phyloP scores from a whole-genome alignment of 1,140 invertebrate genomes.

The Drosophila bocqueti region DNA sequence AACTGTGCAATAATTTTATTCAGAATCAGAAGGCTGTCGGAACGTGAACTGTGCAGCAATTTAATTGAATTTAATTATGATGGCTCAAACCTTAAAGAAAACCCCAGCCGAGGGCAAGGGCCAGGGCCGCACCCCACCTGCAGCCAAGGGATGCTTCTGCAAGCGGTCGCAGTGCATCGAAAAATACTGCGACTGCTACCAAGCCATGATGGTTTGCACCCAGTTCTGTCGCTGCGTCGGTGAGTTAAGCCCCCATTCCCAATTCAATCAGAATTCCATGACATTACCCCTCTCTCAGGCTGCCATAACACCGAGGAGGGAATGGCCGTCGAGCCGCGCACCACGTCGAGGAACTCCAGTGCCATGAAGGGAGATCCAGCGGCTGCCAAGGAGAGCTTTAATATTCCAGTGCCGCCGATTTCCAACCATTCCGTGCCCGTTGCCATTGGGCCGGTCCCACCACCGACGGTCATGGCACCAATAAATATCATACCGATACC shows the following conservation, averaged over 20 bases:
- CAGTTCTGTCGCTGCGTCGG: slow-evolving; percentile 63
- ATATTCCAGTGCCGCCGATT: not conserved
- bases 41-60: not conserved
- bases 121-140: slow-evolving; percentile 6
- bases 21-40: not conserved
- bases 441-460: not conserved
- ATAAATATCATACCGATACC: not conserved
- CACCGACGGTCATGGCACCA: not conserved
- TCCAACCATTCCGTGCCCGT: not conserved
- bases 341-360: slow-evolving; percentile 34
- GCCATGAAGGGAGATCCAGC: slow-evolving; percentile 45
- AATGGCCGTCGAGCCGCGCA: not conserved
- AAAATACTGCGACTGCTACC: slow-evolving; percentile 76
- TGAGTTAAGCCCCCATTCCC: slow-evolving; percentile 12
- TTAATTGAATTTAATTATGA: not conserved
- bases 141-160: slow-evolving; percentile 61
- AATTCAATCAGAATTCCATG: too few species aligned
- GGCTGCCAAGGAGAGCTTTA: slow-evolving; percentile 49
- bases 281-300: slow-evolving; percentile 19
- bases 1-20: not conserved
- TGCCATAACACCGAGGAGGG: slow-evolving; percentile 67
- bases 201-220: slow-evolving; percentile 63
- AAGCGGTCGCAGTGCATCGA: slow-evolving; percentile 74
- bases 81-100: too few species aligned
- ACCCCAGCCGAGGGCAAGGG: too few species aligned